Evolutionary conservation across 2,113 vertebrate species (phyloP), one percentile per base, ranked within the genome.

Genomic region (Baryphthengus martii): DNA sequence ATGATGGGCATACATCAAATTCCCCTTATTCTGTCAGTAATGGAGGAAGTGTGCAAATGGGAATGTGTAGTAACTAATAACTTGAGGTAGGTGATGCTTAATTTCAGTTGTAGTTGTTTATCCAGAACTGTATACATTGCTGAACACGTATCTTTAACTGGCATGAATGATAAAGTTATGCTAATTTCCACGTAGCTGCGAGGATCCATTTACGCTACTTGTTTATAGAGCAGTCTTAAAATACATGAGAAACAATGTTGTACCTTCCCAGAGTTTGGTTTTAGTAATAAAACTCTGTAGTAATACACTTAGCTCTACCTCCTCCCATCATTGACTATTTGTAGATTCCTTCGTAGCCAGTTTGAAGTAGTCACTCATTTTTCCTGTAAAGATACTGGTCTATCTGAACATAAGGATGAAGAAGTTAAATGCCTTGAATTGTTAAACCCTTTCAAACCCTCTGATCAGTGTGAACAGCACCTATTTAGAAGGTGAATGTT

Each of bases 51-150:
- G 44, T 88, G 44, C 71, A 79, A 65, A 19, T 44, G 50, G 42
- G 71, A 68, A 59, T 0, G 0, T 53, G 28, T 78, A 67, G 33
- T 74, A 91, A n/a, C 55, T 74, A 74, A 29, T 50, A 89, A 83
- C 68, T 71, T 18, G 23, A 71, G 52, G 65, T 56, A 75, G 26
- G 25, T 84, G 65, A 71, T 91, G 39, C 40, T 52, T 93, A 35
- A 78, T 85, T 95, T 82, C 40, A 39, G 35, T 93, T 93, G 74
- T 47, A 68, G 29, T 96, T 95, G 29, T 87, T 95, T 88, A 72
- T 94, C 61, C 3, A 6, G 45, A 81, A 16, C 29, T 33, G 19
- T 47, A 37, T 0, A 0, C 82, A 37, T 56, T 85, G 35, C 35
- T 89, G 62, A 91, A 63, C 29, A 67, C 61, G 25, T 59, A 13